These are phyloP conservation scores for Trachelipus rathkii DNA, from an alignment of 1,140 invertebrate genomes.

Conservation along the genomic window DNA sequence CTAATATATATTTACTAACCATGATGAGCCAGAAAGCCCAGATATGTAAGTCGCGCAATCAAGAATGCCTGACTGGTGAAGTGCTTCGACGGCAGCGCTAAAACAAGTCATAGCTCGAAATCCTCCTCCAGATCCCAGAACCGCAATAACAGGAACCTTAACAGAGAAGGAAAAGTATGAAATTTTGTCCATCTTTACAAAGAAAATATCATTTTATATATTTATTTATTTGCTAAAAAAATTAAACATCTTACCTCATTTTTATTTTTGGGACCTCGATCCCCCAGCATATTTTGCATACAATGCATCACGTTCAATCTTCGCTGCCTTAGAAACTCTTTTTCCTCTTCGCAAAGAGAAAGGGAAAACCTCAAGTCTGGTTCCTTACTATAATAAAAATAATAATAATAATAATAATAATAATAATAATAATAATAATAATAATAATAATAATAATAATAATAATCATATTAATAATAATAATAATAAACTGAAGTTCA, in stretches of 20 bases:
- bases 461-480: too few species aligned
- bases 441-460: background rate
- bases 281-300: conserved; percentile 50
- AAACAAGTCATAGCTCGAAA: conserved; percentile 55
- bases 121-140: conserved; percentile 56
- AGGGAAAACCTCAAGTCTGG: conserved; percentile 49
- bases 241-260: conserved; percentile 48
- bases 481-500: too few species aligned
- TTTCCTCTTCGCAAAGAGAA: conserved; percentile 53
- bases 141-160: conserved; percentile 52
- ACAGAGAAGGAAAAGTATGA: background rate
- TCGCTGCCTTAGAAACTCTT: conserved; percentile 50
- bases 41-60: conserved; percentile 53
- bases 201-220: too few species aligned
- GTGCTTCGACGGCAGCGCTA: conserved; percentile 53
- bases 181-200: too few species aligned
- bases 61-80: conserved; percentile 51
- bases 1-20: conserved; percentile 50
- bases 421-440: background rate
- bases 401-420: background rate
- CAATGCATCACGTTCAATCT: conserved; percentile 48
- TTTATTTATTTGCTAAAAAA: too few species aligned
- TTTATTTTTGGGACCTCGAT: conserved; percentile 47
- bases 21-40: conserved; percentile 54
- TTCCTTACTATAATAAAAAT: conserved; percentile 39